Conservation (phyloP, 2,888 invertebrate genomes). For the Micoletzkya japonica region DNA sequence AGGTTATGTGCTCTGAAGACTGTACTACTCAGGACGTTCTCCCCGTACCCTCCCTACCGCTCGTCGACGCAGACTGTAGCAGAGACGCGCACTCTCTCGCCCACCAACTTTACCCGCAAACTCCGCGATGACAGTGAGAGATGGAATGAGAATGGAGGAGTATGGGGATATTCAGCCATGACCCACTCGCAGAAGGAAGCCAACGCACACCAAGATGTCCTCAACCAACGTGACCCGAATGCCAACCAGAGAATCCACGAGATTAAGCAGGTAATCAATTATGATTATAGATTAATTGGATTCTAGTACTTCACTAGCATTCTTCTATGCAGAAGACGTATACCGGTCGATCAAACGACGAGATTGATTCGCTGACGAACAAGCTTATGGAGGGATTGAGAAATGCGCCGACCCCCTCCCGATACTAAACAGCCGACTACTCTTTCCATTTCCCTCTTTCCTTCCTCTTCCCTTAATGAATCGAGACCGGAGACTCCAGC, state of each 20-base stretch:
- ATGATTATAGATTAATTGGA: not conserved
- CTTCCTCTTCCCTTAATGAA: no score
- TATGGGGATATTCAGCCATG: conserved; percentile 49
- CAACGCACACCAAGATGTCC: conserved; percentile 54
- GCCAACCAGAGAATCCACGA: conserved; percentile 50
- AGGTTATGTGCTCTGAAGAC: no score
- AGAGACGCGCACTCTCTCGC: conserved; percentile 43
- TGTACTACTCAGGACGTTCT: conserved; percentile 36
- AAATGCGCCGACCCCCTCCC: conserved; percentile 15
- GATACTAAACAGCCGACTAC: conserved; percentile 1
- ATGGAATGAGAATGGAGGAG: not conserved
- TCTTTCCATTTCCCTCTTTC: no score
- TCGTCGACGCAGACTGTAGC: conserved; percentile 27
- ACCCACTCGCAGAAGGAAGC: conserved; percentile 59
- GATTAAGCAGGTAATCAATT: conserved; percentile 35
- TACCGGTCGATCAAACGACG: conserved; percentile 35
- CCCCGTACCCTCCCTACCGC: conserved; percentile 57
- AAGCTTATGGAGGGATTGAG: conserved; percentile 52
- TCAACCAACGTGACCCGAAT: conserved; percentile 43
- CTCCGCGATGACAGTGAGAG: conserved; percentile 59
- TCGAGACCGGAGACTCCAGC: no score
- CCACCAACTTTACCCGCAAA: conserved; percentile 60
- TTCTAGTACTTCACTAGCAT: not conserved
- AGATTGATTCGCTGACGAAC: conserved; percentile 57
- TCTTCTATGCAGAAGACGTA: conserved; percentile 34